These are phyloP conservation scores for Sebastes iracundus DNA, from an alignment of 2,797 vertebrate genomes.

Conservation along the genomic window DNA sequence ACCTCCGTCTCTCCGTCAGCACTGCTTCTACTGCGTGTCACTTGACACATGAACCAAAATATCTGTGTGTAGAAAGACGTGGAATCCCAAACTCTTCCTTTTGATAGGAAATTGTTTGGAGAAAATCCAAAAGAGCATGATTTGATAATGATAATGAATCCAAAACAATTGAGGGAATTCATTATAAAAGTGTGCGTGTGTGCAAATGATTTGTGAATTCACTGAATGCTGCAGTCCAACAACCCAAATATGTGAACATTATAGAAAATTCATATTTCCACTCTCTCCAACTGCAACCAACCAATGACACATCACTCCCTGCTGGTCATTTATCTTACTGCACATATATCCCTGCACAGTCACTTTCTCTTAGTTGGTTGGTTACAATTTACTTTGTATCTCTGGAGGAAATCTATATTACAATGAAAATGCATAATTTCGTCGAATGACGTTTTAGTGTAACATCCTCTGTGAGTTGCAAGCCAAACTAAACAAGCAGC, in stretches of 20 bases:
- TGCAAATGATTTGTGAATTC: conserved; percentile 46
- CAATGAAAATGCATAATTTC: conserved; percentile 4
- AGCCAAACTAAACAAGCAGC: conserved; percentile 48
- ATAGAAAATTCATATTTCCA: conserved; percentile 4
- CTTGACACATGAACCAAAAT: conserved; percentile 17
- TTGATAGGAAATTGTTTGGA: background rate
- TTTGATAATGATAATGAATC: background rate
- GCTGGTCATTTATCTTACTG: conserved; percentile 56
- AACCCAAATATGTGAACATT: conserved; percentile 8
- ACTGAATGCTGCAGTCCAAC: conserved; percentile 18
- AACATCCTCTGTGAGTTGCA: conserved; percentile 3
- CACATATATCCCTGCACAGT: background rate
- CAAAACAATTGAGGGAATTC: background rate
- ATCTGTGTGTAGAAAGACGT: background rate
- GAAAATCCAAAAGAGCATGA: background rate
- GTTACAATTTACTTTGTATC: background rate
- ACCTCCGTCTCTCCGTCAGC: conserved; percentile 44
- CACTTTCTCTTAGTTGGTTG: background rate
- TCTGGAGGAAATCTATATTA: conserved; percentile 8
- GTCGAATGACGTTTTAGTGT: background rate
- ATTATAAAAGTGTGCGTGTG: background rate
- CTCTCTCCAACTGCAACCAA: conserved; percentile 12
- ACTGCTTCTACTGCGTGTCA: conserved; percentile 14
- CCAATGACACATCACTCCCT: conserved; percentile 60
- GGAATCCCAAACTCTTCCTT: background rate